Evolutionary conservation across 2,888 invertebrate species (phyloP), one percentile per base, ranked within the genome.

Genomic region (Lysandra coridon): DNA sequence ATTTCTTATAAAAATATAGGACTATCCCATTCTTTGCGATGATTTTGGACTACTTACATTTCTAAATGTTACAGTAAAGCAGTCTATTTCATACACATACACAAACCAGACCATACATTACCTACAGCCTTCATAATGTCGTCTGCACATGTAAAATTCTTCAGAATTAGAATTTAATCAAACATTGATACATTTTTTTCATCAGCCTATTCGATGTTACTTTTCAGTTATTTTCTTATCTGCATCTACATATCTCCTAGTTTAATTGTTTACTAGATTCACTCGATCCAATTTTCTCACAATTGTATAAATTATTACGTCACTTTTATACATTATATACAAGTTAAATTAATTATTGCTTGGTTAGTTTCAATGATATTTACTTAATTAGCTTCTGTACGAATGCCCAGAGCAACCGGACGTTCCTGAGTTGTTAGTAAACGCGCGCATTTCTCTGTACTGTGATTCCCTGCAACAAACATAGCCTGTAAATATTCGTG

Each of bases 281-380:
- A 69, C 69, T 69, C 69, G 33, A 33, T 69, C 69, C 69, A 37
- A 69, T 69, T 4, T 17, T 33, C 23, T 74, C 14, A 74, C 7
- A 44, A 23, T 44, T 30, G 7, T 49, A 75, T 75, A 53, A 75
- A 75, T 53, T 53, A 49, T 49, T 75, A 75, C 44, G 14, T 57
- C 30, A 75, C 83, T 83, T 90, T 88, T 88, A 85, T 90, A 90
- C 89, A 92, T 83, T 90, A 92, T 93, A 85, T 93, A 93, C 92
- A 92, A 84, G 86, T 86, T 89, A 88, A 84, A 84, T 84, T 85
- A 91, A 92, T 85, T 94, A 94, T 94, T 94, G 94, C 94, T 94
- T 93, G 82, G 86, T 92, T 93, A 88, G 86, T 88, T 87, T 92
- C 93, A 93, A 85, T 93, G 94, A 93, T 93, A 94, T 92, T 84